A percentile compares a stretch with the other conserved stretches of the same genome.
These are phyloP conservation scores for Sebastiscus albofasciatus DNA, from an alignment of 2,797 vertebrate genomes.

Conservation along the genomic window DNA sequence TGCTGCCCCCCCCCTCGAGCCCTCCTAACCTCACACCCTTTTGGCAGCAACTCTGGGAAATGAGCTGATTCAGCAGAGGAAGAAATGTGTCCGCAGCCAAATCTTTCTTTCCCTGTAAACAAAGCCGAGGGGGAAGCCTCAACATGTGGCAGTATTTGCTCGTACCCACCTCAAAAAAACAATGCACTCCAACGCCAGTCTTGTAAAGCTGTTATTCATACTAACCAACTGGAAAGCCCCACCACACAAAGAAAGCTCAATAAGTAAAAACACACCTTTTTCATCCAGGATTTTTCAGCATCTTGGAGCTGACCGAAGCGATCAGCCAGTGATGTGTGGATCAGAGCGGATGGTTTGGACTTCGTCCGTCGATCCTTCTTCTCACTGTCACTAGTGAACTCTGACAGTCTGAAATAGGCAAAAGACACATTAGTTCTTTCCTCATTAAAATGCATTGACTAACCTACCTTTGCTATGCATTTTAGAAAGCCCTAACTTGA, in stretches of 20 bases:
- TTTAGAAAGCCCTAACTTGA: not conserved
- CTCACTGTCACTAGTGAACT: slow-evolving; percentile 64
- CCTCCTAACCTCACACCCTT: slow-evolving; percentile 51
- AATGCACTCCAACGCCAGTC: not conserved
- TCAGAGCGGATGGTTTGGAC: slow-evolving; percentile 37
- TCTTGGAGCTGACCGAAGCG: slow-evolving; percentile 83
- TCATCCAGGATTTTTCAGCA: slow-evolving; percentile 83
- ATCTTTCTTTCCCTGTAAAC: slow-evolving; percentile 33
- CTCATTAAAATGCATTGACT: not conserved
- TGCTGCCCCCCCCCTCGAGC: slow-evolving; percentile 34
- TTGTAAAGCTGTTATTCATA: not conserved
- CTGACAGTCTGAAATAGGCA: slow-evolving; percentile 65
- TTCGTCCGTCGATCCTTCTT: slow-evolving; percentile 62
- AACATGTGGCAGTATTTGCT: slow-evolving; percentile 38
- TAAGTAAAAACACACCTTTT: slow-evolving; percentile 73
- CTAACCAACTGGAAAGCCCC: not conserved
- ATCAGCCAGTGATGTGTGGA: slow-evolving; percentile 76
- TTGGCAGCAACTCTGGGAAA: slow-evolving; percentile 57
- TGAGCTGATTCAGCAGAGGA: slow-evolving; percentile 67
- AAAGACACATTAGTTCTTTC: not conserved
- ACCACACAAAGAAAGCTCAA: not conserved
- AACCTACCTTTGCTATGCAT: not conserved
- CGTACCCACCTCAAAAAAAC: not conserved
- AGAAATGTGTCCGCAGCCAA: slow-evolving; percentile 48
- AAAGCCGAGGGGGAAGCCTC: slow-evolving; percentile 39